Evolutionary conservation across 2,113 vertebrate genomes (phyloP), one percentile per base, ranked within the genome.

Genomic region (Caretta caretta): DNA sequence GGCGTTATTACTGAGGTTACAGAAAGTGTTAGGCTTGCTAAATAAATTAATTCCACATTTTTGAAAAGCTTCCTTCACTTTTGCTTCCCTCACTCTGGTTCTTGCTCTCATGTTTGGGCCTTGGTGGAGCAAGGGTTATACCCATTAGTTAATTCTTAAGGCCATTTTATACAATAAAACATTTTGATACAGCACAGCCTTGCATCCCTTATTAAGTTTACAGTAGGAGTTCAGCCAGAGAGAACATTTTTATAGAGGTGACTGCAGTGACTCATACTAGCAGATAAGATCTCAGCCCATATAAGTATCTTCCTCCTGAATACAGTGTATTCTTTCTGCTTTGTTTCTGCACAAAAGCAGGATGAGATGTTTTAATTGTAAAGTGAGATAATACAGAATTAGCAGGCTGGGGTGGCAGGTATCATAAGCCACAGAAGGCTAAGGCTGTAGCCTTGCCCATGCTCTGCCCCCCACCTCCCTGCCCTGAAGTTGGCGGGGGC

Each of bases 151-250:
- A 72, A 72, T 22, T 38, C 17, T 72, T 72, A 69, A 69, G 35
- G 62, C 16, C 16, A 19, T n/a, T 69, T 69, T n/a, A 69, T 69
- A 16, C 35, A 19, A 10, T 7, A n/a, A 78, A 1, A 4, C 0
- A 1, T 0, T 1, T 7, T 53, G 49, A 27, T 5, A 48, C 38
- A 48, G 78, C 86, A 84, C 48, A 0, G 25, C 69, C 72, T 48
- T 90, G 14, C 79, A 13, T 38, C 1, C 11, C 38, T 27, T 48
- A 2, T 22, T 48, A 59, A 56, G 2, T 0, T 81, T 8, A 79
- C 42, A 22, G 90, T 19, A 84, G 80, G 0, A 1, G 69, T 12
- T 48, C 42, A 78, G 46, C 42, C 42, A 48, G 75, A 78, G 20
- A 78, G 25, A 49, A 42, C 2, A 12, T 35, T 31, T 54, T 88